Evolutionary conservation across 2,888 invertebrate genomes (phyloP), one percentile per base, ranked within the genome.

Genomic region (Dioctria rufipes): DNA sequence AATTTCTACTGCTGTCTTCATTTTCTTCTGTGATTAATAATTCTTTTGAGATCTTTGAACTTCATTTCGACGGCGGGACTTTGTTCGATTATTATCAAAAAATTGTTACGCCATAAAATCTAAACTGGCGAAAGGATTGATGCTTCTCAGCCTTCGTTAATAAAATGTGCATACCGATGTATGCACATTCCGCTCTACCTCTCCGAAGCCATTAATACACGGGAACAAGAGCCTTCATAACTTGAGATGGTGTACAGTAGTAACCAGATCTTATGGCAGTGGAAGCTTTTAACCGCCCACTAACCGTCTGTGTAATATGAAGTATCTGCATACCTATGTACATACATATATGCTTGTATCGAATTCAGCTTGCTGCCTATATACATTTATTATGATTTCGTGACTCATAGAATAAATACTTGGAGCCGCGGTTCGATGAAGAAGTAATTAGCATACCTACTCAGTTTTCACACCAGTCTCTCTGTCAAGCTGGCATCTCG

Each of bases 21-120:
- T 25, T 0, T 25, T 25, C 25, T 25, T 25, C 25, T n/a, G n/a
- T n/a, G n/a, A n/a, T n/a, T n/a, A n/a, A n/a, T n/a, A 46, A 46
- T 46, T 46, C 46, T 46, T 25, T 25, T 46, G 46, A 8, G 46
- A 8, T 46, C 46, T 46, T 46, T 46, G 5, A 46, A 46, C 46
- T 46, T 46, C 2, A 46, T 8, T 8, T 2, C 46, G n/a, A n/a
- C n/a, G 8, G 25, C 25, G 25, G 25, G 25, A 25, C 25, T 25
- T 1, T n/a, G 46, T 46, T 46, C 46, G 46, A n/a, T 46, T 46
- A 46, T 46, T 46, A 46, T 46, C 8, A 46, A 8, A 5, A 67
- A 67, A 67, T 25, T 67, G 43, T 67, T 67, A 67, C 42, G 67
- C 67, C 46, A 67, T 46, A 43, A 5, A 46, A 43, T 67, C 67